Conservation (phyloP, 2,797 vertebrate species). For the Oreochromis grahami region DNA sequence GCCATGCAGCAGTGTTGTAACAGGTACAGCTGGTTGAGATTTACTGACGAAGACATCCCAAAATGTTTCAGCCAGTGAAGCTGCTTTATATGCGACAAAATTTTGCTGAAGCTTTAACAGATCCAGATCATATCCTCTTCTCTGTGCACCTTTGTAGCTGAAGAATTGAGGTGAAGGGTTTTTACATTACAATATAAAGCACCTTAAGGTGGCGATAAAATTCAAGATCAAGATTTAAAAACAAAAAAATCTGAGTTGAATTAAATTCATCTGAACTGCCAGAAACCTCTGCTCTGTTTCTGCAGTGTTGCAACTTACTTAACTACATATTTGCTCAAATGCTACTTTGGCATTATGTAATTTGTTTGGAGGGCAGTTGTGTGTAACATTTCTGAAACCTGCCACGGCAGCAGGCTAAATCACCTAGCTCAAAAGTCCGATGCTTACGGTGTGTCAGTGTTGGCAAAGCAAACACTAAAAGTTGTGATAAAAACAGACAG, state of each 20-base stretch:
- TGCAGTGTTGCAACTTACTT: neutral
- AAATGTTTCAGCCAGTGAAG: neutral
- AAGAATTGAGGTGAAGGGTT: neutral
- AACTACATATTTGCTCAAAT: neutral
- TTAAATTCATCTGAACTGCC: neutral
- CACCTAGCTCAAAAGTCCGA: neutral
- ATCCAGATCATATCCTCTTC: neutral
- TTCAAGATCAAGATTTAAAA: neutral
- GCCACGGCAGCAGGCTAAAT: slow-evolving; percentile 1
- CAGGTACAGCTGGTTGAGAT: neutral
- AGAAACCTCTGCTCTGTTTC: neutral
- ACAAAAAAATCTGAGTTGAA: neutral
- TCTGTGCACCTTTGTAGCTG: neutral
- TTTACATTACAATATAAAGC: neutral
- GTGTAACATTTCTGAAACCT: slow-evolving; percentile 8
- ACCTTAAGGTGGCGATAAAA: neutral
- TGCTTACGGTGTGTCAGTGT: slow-evolving; percentile 29
- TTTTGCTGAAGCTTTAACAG: neutral
- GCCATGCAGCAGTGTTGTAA: neutral
- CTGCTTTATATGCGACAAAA: too few relatives aligned
- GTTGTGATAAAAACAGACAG: slow-evolving; percentile 56
- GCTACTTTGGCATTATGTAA: neutral
- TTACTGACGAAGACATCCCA: neutral
- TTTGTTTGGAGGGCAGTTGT: neutral
- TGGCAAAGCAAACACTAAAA: slow-evolving; percentile 63